Percentiles rank a stretch among this genome's conserved stretches.
Evolutionary conservation across 2,888 invertebrate genomes (phyloP).

Genomic region (Orgyia antiqua): DNA sequence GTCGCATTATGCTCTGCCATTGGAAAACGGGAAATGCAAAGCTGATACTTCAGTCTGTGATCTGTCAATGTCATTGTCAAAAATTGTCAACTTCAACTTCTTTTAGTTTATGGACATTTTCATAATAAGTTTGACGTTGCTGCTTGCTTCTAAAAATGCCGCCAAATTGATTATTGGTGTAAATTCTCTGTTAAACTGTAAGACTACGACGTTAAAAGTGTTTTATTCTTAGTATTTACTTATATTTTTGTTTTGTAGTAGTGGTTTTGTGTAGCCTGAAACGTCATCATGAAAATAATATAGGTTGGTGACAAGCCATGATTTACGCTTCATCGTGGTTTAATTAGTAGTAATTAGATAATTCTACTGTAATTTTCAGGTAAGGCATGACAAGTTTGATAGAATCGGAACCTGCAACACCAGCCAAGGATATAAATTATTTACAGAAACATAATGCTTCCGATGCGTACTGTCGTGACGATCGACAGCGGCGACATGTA

Average conservation of each 20-base stretch:
- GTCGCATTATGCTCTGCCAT: too few species aligned
- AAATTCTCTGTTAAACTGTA: constrained; percentile 2
- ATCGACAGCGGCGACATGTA: constrained; percentile 27
- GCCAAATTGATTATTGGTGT: constrained; percentile 43
- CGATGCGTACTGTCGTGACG: constrained; percentile 16
- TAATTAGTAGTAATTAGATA: not conserved
- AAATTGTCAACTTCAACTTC: too few species aligned
- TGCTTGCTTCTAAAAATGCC: constrained; percentile 27
- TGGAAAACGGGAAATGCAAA: too few species aligned
- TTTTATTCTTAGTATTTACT: too few species aligned
- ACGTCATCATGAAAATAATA: too few species aligned
- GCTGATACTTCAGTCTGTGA: too few species aligned
- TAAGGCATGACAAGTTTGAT: constrained; percentile 57
- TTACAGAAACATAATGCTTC: constrained; percentile 9
- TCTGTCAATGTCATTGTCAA: too few species aligned
- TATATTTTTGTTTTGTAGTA: too few species aligned
- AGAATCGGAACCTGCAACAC: constrained; percentile 19
- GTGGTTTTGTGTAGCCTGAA: too few species aligned
- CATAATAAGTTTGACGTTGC: too few species aligned
- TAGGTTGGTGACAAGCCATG: not conserved
- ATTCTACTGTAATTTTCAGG: constrained; percentile 36
- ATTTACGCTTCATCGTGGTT: not conserved
- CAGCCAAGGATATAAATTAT: constrained; percentile 20
- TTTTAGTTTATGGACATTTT: too few species aligned
- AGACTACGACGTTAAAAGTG: not conserved